Evolutionary conservation across 2,888 invertebrate species (phyloP).

Genomic region (Brachyptera putata): DNA sequence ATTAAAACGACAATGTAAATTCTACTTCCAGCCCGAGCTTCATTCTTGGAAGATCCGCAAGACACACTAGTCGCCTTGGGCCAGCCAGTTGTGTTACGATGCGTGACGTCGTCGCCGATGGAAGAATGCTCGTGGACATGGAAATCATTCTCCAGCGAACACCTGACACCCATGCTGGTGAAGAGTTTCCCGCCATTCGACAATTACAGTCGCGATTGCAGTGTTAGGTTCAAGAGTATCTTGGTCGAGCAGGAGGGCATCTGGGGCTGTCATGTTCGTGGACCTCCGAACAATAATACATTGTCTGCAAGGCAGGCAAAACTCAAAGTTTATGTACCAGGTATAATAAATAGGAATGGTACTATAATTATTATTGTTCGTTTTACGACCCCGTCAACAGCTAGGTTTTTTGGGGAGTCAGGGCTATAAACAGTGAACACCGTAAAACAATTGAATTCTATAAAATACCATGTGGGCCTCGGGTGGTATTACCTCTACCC

Average conservation of each 20-base stretch:
- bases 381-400: too few relatives aligned
- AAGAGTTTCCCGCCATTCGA: constrained; percentile 42
- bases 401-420: too few relatives aligned
- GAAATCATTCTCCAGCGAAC: constrained; percentile 38
- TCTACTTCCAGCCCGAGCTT: too few relatives aligned
- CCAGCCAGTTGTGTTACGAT: constrained; percentile 39
- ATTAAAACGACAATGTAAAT: too few relatives aligned
- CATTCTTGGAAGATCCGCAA: constrained; percentile 41
- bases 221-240: constrained; percentile 43
- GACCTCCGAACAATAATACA: constrained; percentile 15
- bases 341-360: constrained; percentile 34
- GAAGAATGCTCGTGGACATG: constrained; percentile 43
- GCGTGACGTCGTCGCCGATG: constrained; percentile 41
- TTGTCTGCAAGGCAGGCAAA: constrained; percentile 35
- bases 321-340: constrained; percentile 42
- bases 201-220: constrained; percentile 44
- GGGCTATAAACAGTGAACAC: too few relatives aligned
- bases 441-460: too few relatives aligned
- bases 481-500: too few relatives aligned
- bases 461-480: too few relatives aligned
- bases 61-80: constrained; percentile 40
- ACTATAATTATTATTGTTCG: too few relatives aligned
- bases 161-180: constrained; percentile 39
- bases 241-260: constrained; percentile 44
- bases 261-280: constrained; percentile 44